Evolutionary conservation across 2,888 invertebrate genomes (phyloP).

Genomic region (Chaetogeoica ovagalla): DNA sequence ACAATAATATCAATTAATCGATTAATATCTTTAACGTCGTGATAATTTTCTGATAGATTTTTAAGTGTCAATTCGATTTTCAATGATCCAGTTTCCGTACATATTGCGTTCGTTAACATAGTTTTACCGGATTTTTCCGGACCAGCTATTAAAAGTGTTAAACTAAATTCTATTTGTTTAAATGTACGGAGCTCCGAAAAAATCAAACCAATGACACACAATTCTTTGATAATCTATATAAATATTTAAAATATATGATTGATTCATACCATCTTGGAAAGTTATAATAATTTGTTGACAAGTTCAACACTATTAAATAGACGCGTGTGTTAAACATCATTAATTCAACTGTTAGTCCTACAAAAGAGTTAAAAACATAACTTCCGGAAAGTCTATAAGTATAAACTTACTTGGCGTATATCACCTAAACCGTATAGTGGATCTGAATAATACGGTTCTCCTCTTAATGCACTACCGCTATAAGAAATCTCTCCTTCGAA

Average conservation of each 20-base stretch:
- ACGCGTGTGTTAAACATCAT: too few species aligned
- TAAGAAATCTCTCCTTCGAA: slow-evolving; percentile 19
- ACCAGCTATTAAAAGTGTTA: slow-evolving; percentile 24
- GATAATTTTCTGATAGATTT: slow-evolving; percentile 24
- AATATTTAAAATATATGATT: not conserved
- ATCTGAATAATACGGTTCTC: slow-evolving; percentile 12
- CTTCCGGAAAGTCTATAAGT: too few species aligned
- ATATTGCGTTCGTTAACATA: slow-evolving; percentile 24
- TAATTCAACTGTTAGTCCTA: too few species aligned
- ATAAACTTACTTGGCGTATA: slow-evolving; percentile 31
- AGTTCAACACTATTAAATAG: too few species aligned
- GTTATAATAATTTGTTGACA: too few species aligned
- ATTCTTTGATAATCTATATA: slow-evolving; percentile 33
- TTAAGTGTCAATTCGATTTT: slow-evolving; percentile 9
- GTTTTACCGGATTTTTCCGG: slow-evolving; percentile 33
- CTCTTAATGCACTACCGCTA: not conserved
- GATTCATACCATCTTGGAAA: too few species aligned
- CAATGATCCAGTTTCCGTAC: slow-evolving; percentile 31
- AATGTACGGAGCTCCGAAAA: not conserved
- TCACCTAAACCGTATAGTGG: slow-evolving; percentile 25
- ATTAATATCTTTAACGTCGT: not conserved
- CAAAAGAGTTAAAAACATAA: too few species aligned
- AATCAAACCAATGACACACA: slow-evolving; percentile 20
- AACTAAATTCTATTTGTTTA: not conserved
- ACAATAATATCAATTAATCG: slow-evolving; percentile 3